These are phyloP conservation scores for Eutolmus rufibarbis DNA, from an alignment of 2,888 invertebrate species.

Conservation along the genomic window DNA sequence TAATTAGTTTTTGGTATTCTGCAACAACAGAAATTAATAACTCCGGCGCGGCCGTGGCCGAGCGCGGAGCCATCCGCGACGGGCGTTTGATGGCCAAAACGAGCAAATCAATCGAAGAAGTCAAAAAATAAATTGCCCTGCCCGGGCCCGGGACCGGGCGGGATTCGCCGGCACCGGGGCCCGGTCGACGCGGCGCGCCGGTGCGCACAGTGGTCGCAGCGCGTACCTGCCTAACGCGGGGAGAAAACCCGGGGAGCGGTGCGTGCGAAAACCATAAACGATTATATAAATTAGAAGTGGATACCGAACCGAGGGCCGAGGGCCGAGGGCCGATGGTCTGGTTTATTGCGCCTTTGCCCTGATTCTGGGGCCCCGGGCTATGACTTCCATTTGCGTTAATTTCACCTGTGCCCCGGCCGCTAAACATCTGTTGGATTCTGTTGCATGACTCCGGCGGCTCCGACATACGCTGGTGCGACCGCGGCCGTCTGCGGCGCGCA, in stretches of 20 bases:
- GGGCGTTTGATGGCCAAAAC: constrained; percentile 31
- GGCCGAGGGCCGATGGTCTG: constrained; percentile 10
- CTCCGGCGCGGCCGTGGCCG: constrained; percentile 7
- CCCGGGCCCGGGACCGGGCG: constrained; percentile 13
- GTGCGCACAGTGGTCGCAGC: constrained; percentile 18
- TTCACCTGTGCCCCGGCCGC: constrained; percentile 44
- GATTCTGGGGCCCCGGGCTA: constrained; percentile 44
- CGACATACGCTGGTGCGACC: neutral
- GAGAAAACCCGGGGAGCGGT: constrained; percentile 30
- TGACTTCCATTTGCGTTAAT: constrained; percentile 48
- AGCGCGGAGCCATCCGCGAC: neutral
- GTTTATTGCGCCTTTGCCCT: constrained; percentile 45
- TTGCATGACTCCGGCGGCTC: constrained; percentile 27
- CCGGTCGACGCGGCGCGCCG: neutral
- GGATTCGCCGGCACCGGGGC: neutral
- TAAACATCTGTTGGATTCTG: constrained; percentile 47
- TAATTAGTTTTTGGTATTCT: constrained; percentile 49
- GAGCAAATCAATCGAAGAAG: constrained; percentile 36
- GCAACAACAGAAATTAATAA: constrained; percentile 47
- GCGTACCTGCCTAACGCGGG: constrained; percentile 1
- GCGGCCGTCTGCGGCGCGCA: neutral
- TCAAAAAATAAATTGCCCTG: constrained; percentile 46
- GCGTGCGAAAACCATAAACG: constrained; percentile 45
- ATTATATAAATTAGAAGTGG: constrained; percentile 48
- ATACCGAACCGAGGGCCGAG: constrained; percentile 40